Base-by-base conservation (phyloP, 2,113 vertebrate genomes). In the Erpornis zantholeuca region DNA sequence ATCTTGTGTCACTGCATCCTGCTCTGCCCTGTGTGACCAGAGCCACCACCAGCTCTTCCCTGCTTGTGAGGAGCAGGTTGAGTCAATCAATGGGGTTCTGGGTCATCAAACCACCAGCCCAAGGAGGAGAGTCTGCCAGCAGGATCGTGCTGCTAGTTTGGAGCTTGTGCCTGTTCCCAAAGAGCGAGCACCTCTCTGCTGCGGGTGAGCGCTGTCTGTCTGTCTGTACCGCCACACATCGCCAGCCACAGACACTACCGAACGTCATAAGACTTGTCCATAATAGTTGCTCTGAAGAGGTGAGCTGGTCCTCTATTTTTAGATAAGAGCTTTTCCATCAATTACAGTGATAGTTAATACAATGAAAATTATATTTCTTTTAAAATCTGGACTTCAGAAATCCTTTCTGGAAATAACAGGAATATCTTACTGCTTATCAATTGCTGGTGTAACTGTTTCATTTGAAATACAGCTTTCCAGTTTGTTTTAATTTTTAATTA, bases 141-240 rank as follows among this genome's bases (percentile, higher is more conserved):
- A 91, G 68, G 17, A 64, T 21, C 2, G 3, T 47, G 19, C 25
- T 76, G 47, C 70, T 63, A 33, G 6, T 29, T 15, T 8, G 40
- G 53, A 72, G 27, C 31, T 63, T 45, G 38, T 64, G 53, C 31
- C 28, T 45, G 29, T 5, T 83, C 77, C 71, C 2, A 0, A 22
- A 44, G 35, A 82, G 17, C 0, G 3, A 44, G 27, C 3, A 28
- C 31, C 63, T n/a, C 65, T 40, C 54, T 65, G 72, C 49, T 2
- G 0, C 2, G 1, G 63, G 9, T 42, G 61, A 86, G 87, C 2
- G 0, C 4, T 40, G 20, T 8, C 73, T 94, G 20, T 8, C 73
- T 94, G n/a, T 25, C 38, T 2, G 12, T 29, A 31, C 45, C 1
- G 0, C 14, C 40, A 53, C 3, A 7, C 72, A 22, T 2, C 65